Conservation (phyloP, 2,888 invertebrate species). For the Zaprionus bogoriensis region DNA sequence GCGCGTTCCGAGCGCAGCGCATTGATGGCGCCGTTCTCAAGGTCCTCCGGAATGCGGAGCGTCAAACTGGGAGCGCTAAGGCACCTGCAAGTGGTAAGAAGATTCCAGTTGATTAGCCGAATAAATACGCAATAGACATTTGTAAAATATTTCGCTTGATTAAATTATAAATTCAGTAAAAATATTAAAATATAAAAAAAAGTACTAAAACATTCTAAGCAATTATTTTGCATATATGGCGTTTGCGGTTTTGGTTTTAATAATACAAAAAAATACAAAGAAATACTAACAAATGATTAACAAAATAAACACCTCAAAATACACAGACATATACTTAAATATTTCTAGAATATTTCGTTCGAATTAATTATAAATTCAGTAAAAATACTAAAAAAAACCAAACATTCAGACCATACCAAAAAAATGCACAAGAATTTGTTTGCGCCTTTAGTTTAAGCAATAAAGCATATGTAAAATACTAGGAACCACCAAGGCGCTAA, state of each 20-base stretch:
- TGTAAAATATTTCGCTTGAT: neutral
- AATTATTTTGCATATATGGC: no score
- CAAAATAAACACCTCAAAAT: neutral
- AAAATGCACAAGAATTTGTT: no score
- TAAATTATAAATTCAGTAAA: neutral
- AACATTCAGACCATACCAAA: no score
- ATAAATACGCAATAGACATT: neutral
- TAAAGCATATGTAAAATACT: no score
- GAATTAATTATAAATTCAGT: neutral
- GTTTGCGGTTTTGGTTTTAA: no score
- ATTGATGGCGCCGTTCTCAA: conserved; percentile 70
- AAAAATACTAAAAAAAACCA: neutral
- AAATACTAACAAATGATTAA: neutral
- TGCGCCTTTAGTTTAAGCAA: no score
- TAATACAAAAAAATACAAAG: no score
- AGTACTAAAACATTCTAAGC: no score
- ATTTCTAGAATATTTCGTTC: neutral
- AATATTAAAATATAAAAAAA: no score
- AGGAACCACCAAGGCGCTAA: no score
- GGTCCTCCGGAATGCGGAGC: conserved; percentile 80
- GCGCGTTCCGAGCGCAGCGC: conserved; percentile 75
- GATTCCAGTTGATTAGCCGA: neutral
- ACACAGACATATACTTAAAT: no score
- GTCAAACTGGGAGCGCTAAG: conserved; percentile 58
- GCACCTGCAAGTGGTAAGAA: conserved; percentile 63